These are phyloP conservation scores for Paratilapia polleni DNA, from an alignment of 2,113 vertebrate species.

Conservation along the genomic window DNA sequence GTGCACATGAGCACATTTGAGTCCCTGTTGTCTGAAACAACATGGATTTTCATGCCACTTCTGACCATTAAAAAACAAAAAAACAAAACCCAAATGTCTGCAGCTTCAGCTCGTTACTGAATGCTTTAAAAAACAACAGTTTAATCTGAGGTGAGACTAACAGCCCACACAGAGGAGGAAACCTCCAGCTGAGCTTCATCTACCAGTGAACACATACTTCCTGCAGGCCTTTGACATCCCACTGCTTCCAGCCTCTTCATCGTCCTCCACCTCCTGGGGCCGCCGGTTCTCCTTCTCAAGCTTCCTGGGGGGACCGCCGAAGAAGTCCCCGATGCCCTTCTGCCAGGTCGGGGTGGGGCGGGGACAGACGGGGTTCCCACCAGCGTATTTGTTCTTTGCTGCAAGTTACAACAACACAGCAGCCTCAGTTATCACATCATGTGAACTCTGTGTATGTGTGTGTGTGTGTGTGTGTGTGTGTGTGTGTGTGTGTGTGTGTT, in stretches of 20 bases:
- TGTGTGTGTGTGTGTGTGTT: not conserved
- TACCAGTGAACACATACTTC: slow-evolving; percentile 73
- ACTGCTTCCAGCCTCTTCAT: slow-evolving; percentile 83
- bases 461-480: not conserved
- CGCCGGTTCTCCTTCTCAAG: slow-evolving; percentile 84
- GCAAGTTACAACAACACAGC: slow-evolving; percentile 12
- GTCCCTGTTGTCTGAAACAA: not conserved
- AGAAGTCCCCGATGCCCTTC: slow-evolving; percentile 91
- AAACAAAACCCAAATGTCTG: no score
- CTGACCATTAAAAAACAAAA: no score
- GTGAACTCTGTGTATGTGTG: not conserved
- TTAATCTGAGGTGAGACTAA: not conserved
- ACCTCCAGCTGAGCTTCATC: not conserved
- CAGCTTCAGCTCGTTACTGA: not conserved
- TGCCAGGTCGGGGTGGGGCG: slow-evolving; percentile 91
- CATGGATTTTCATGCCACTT: no score
- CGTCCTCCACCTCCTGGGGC: slow-evolving; percentile 71
- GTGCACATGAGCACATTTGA: no score
- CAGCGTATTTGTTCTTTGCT: slow-evolving; percentile 84
- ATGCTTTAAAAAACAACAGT: no score
- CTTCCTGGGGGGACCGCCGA: slow-evolving; percentile 79
- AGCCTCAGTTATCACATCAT: not conserved
- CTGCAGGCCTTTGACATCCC: slow-evolving; percentile 78
- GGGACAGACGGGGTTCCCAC: slow-evolving; percentile 87
- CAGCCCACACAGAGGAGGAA: not conserved